phyloP scores from a whole-genome alignment of 2,888 invertebrate species.

The Nowickia ferox region DNA sequence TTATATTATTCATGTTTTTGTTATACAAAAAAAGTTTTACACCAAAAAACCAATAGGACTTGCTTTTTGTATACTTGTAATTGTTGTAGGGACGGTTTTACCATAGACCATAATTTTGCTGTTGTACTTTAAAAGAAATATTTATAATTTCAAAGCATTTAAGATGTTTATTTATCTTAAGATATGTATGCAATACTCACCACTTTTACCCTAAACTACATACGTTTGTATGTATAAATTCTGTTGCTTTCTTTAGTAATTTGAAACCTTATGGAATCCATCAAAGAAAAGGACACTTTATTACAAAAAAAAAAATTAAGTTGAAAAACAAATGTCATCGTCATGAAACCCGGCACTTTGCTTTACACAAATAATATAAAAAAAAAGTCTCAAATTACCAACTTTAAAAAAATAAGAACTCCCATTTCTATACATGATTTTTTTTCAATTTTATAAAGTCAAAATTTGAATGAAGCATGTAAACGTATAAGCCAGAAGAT shows the following conservation, averaged over 20 bases:
- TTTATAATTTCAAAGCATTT: no score
- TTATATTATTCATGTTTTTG: no score
- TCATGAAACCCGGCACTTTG: background rate
- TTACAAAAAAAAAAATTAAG: background rate
- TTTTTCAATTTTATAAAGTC: background rate
- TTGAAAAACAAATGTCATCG: background rate
- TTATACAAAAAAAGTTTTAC: no score
- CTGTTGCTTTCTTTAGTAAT: constrained; percentile 29
- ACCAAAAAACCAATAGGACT: no score
- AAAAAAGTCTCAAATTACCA: constrained; percentile 42
- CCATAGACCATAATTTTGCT: no score
- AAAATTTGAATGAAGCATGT: background rate
- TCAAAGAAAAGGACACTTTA: constrained; percentile 16
- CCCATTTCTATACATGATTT: background rate
- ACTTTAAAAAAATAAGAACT: background rate
- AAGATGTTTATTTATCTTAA: background rate
- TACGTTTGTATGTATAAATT: background rate
- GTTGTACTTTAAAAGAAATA: no score
- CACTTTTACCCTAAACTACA: background rate
- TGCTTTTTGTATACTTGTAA: no score
- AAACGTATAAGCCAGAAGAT: background rate
- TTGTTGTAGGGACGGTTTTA: no score
- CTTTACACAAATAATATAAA: background rate
- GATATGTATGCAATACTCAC: background rate
- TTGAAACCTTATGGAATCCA: constrained; percentile 34